These are phyloP conservation scores for Erebia ligea DNA, from an alignment of 2,888 invertebrate species.

Conservation along the genomic window DNA sequence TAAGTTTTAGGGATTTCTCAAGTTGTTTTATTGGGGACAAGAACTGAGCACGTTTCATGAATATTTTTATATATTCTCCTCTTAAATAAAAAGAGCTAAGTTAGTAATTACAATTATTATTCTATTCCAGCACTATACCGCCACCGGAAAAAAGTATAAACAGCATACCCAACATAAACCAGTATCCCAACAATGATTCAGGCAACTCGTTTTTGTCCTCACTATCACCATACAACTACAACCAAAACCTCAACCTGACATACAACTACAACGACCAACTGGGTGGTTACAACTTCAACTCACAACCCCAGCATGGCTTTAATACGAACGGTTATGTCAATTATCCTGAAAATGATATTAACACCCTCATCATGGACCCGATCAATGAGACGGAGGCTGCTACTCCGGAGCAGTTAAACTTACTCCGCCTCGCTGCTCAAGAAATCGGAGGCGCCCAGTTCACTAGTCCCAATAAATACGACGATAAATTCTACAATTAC, in stretches of 20 bases:
- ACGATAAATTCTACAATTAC: constrained; percentile 73
- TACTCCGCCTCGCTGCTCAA: constrained; percentile 77
- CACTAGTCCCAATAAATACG: constrained; percentile 64
- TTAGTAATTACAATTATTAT: not conserved
- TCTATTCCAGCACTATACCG: constrained; percentile 64
- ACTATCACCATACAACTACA: constrained; percentile 60
- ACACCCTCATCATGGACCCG: constrained; percentile 61
- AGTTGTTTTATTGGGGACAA: not conserved
- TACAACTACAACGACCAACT: constrained; percentile 66
- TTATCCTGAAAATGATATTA: constrained; percentile 67
- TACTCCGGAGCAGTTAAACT: constrained; percentile 73
- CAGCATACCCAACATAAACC: constrained; percentile 52
- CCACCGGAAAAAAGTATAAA: constrained; percentile 69
- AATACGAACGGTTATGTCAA: constrained; percentile 66
- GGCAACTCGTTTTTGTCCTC: constrained; percentile 56
- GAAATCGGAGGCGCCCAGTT: constrained; percentile 79
- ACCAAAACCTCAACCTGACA: constrained; percentile 51
- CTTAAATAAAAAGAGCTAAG: not conserved
- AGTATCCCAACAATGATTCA: constrained; percentile 63
- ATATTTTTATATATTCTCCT: not conserved
- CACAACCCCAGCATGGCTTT: constrained; percentile 64
- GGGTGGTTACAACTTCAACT: constrained; percentile 63
- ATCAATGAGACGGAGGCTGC: constrained; percentile 61
- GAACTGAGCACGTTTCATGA: not conserved
- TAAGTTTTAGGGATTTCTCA: not conserved